Conservation (phyloP, 1,140 invertebrate genomes). For the Drosophila equinoxialis region DNA sequence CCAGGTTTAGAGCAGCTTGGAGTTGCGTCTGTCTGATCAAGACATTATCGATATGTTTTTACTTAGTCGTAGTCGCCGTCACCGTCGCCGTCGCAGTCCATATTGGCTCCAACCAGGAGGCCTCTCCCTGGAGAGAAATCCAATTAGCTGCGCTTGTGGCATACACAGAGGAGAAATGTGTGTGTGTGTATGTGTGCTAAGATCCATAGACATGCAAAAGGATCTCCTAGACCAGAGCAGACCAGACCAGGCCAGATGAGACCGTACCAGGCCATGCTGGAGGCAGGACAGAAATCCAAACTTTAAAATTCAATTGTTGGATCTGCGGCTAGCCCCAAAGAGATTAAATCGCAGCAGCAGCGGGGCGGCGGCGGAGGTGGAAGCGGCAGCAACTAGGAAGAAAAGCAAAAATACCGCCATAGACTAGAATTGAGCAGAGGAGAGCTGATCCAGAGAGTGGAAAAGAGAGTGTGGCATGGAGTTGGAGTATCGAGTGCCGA, state of each 20-base stretch:
- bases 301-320: constrained; percentile 59
- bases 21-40: constrained; percentile 73
- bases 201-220: constrained; percentile 68
- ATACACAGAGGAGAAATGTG: constrained; percentile 63
- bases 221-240: constrained; percentile 26
- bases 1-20: constrained; percentile 18
- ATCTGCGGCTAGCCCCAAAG: constrained; percentile 37
- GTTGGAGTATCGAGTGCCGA: constrained; percentile 15
- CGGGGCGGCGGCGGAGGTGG: background rate
- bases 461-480: background rate
- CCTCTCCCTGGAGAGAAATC: constrained; percentile 80
- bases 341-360: constrained; percentile 31
- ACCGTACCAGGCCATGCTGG: constrained; percentile 20
- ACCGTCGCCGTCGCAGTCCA: constrained; percentile 35
- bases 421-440: constrained; percentile 23
- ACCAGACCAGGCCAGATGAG: constrained; percentile 8
- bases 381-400: constrained; percentile 43
- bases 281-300: constrained; percentile 20
- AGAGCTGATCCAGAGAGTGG: background rate
- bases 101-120: constrained; percentile 23
- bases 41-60: constrained; percentile 82
- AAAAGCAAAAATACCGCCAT: constrained; percentile 70
- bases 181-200: constrained; percentile 26
- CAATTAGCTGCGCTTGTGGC: constrained; percentile 78
- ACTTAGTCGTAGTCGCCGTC: constrained; percentile 50